Base-by-base conservation (phyloP, 30 jellyfish, hydroid and myxozoan species). In the Hydractinia echinata region DNA sequence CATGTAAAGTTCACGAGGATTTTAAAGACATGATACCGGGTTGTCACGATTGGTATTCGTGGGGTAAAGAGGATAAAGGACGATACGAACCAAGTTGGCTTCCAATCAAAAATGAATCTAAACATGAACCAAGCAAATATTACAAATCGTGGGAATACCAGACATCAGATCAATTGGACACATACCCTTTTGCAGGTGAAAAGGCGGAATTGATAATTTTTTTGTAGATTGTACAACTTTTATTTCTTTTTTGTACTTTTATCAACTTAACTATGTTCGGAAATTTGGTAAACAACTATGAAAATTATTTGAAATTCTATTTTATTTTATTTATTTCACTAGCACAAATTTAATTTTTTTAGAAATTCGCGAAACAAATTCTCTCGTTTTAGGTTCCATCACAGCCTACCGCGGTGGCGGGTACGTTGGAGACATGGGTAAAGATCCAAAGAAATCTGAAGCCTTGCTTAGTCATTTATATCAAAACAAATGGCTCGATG, bases 331-430 rank as follows among this genome's bases (percentile, higher is more conserved):
- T 30, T 30, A 30, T 30, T 30, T 30, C 44, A 30, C 44, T 30
- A 30, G 44, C 44, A 30, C 2, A 30, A 30, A 30, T 30, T 30
- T 30, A 30, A 30, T 30, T 30, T 30, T 2, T 2, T 1, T 30
- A 30, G 2, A 30, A 30, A 30, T 30, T 30, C 44, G 44, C 44
- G 2, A 30, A 0, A 30, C 1, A 30, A 30, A 13, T 6, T 44
- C 55, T 77, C 18, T 9, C 10, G 19, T 79, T 79, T 16, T 79
- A 94, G 99, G 99, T 48, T 61, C 55, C 4, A 83, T 94, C 89
- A 95, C 96, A 16, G 10, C 96, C 19, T 94, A 94, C 51, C 60
- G 83, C 53, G 99, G 99, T 60, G 99, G 99, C 10, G 99, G 99
- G 4, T 94, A 84, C 67, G 89, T 85, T 53, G 99, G 95, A 7